These are phyloP conservation scores for Macrophya alboannulata DNA, from an alignment of 2,888 invertebrate species.

Conservation along the genomic window DNA sequence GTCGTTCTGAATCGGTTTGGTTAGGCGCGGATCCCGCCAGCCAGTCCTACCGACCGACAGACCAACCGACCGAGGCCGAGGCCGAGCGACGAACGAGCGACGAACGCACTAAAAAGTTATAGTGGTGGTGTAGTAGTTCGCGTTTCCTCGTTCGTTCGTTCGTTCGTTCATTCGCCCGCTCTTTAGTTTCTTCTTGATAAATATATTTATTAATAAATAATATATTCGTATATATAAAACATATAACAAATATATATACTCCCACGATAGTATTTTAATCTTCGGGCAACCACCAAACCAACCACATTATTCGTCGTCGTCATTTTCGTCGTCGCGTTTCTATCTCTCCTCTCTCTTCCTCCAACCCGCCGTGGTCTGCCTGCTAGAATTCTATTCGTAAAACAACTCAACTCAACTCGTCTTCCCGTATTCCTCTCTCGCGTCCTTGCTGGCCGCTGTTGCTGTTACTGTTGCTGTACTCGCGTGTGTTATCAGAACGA, in stretches of 20 bases:
- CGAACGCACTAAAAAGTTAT: constrained; percentile 13
- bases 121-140: constrained; percentile 29
- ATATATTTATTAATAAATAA: constrained; percentile 1
- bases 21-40: constrained; percentile 55
- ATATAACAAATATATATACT: background rate
- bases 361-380: constrained; percentile 20
- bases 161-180: constrained; percentile 38
- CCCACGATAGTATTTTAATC: background rate
- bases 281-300: background rate
- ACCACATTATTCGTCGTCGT: constrained; percentile 37
- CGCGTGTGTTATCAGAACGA: background rate
- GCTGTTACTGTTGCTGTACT: background rate
- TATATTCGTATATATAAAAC: background rate
- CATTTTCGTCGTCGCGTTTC: constrained; percentile 31
- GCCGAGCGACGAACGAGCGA: constrained; percentile 52
- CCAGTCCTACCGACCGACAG: constrained; percentile 36
- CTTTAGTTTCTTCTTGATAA: background rate
- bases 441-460: background rate
- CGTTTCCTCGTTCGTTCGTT: constrained; percentile 47
- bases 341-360: background rate
- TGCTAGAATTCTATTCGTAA: constrained; percentile 11
- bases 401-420: constrained; percentile 3
- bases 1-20: constrained; percentile 49
- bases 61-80: constrained; percentile 52
- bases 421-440: constrained; percentile 5